Evolutionary conservation across 2,888 invertebrate species (phyloP).

Genomic region (Leucophenga montana): DNA sequence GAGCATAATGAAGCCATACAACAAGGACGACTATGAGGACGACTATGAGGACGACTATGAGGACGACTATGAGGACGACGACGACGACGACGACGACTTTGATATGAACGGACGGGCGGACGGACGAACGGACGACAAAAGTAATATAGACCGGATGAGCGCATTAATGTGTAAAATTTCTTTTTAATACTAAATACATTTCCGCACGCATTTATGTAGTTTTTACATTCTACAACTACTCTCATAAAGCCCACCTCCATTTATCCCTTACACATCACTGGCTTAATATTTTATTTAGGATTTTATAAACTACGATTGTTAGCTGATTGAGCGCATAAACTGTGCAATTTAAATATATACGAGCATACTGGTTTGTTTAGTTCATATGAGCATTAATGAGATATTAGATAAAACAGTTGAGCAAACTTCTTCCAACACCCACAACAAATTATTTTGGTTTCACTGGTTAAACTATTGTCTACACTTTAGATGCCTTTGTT

Average conservation of each 20-base stretch:
- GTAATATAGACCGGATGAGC: conserved; percentile 16
- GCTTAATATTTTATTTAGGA: background rate
- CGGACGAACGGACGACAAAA: background rate
- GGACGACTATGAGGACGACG: background rate
- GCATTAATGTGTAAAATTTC: conserved; percentile 20
- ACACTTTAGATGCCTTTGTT: too few relatives aligned
- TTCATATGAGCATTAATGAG: too few relatives aligned
- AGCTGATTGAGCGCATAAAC: conserved; percentile 18
- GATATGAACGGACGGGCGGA: background rate
- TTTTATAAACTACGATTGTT: conserved; percentile 44
- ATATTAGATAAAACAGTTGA: too few relatives aligned
- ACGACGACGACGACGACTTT: too few relatives aligned
- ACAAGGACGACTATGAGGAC: background rate
- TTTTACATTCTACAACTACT: too few relatives aligned
- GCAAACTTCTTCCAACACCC: too few relatives aligned
- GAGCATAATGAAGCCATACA: background rate
- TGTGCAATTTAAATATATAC: conserved; percentile 11
- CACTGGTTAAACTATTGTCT: too few relatives aligned
- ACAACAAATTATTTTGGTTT: too few relatives aligned
- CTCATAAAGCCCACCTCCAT: background rate
- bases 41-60: background rate
- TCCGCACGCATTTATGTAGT: background rate
- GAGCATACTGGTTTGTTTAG: too few relatives aligned
- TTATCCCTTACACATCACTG: conserved; percentile 13
- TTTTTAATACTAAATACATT: background rate